These are phyloP conservation scores for Heteropelma amictum DNA, from an alignment of 2,888 invertebrate genomes.

Conservation along the genomic window DNA sequence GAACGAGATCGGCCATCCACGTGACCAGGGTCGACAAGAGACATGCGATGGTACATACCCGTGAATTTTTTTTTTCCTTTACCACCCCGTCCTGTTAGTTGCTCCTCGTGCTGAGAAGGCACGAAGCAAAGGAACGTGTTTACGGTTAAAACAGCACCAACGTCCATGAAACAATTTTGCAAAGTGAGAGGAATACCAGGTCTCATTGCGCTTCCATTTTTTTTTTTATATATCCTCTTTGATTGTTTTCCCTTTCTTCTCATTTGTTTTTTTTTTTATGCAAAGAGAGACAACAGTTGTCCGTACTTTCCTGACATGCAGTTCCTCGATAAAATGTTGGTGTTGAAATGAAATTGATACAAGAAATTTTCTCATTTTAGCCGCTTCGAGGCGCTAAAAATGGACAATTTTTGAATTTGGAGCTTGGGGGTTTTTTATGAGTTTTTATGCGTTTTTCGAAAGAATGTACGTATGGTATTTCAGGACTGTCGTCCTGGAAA, in stretches of 20 bases:
- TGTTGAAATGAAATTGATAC: no score
- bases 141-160: constrained; percentile 41
- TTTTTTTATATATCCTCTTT: constrained; percentile 9
- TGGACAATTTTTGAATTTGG: no score
- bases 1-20: constrained; percentile 56
- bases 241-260: neutral
- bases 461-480: no score
- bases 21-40: constrained; percentile 57
- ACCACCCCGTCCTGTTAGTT: constrained; percentile 10
- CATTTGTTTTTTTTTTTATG: no score
- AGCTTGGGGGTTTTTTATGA: no score
- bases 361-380: no score
- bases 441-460: no score
- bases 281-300: no score
- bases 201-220: constrained; percentile 24
- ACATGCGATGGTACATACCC: constrained; percentile 40
- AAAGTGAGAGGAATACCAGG: constrained; percentile 31
- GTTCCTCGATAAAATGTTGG: no score
- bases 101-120: constrained; percentile 40
- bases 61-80: constrained; percentile 15
- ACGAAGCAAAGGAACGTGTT: constrained; percentile 39
- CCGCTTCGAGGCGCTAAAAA: no score
- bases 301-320: no score
- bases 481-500: no score
- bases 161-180: constrained; percentile 53